Percentiles rank a stretch among this genome's conserved stretches.
Evolutionary conservation across 2,888 invertebrate genomes (phyloP).

Genomic region (Falcaria lacertinaria): DNA sequence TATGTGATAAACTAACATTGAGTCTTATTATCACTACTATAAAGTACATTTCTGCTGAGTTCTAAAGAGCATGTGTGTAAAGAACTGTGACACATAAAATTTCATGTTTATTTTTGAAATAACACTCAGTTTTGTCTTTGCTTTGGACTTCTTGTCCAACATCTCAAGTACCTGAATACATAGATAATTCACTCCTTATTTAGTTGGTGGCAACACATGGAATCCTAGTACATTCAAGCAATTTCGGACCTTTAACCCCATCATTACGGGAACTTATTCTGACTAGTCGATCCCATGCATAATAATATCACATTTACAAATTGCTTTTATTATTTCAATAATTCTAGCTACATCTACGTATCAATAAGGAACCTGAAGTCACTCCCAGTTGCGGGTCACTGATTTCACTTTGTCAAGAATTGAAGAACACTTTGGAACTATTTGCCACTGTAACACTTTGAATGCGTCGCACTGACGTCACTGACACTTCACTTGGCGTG

Average conservation of each 20-base stretch:
- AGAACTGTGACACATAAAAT: no score
- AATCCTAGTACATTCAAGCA: not conserved
- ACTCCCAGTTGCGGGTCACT: not conserved
- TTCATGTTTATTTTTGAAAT: constrained; percentile 7
- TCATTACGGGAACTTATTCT: not conserved
- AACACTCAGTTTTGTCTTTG: constrained; percentile 11
- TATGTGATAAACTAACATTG: not conserved
- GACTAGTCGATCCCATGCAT: not conserved
- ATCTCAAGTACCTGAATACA: constrained; percentile 16
- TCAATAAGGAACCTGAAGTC: not conserved
- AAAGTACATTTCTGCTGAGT: not conserved
- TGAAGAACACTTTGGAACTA: not conserved
- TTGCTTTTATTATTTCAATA: not conserved
- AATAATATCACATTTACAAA: not conserved
- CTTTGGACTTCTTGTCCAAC: constrained; percentile 10
- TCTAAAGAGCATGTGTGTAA: no score
- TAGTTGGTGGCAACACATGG: constrained; percentile 12
- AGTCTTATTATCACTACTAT: not conserved
- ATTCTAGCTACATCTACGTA: not conserved
- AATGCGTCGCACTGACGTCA: not conserved
- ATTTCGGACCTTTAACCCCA: not conserved
- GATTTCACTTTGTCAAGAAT: no score
- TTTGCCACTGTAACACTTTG: not conserved
- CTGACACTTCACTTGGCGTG: constrained; percentile 13
- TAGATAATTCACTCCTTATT: constrained; percentile 25